Evolutionary conservation across 2,797 vertebrate species (phyloP), one percentile per base, ranked within the genome.

Genomic region (Vespertilio murinus): DNA sequence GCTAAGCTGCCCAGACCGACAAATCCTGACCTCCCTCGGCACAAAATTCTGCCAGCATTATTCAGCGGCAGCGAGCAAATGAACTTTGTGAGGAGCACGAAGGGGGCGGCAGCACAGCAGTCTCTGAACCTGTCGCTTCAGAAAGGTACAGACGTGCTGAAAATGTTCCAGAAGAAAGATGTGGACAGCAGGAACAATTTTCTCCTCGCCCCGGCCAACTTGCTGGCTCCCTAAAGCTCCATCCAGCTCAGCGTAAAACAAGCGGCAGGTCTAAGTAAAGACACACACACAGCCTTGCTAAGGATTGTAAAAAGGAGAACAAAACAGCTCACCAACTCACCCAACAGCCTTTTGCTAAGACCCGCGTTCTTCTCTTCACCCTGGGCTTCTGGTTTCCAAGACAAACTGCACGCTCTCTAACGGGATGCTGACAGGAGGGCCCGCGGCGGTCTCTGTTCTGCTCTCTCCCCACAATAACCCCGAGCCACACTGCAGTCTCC

Each of bases 311-410:
- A 56, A 56, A 71, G 95, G n/a, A 96, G 91, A 95, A 77, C 28
- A 47, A 64, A 95, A 92, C 75, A 93, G 96, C 93, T 84, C 93
- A 92, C 92, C 52, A 45, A 96, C 98, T 98, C 95, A 98, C 98
- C 98, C 88, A 91, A 7, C 38, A 93, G 90, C 23, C 70, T 92
- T 88, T 25, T 90, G 69, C 84, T 93, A 86, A 94, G 52, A 47
- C 54, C 74, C 69, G 80, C 1, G 25, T 87, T 95, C 88, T 97
- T 7, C 88, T 83, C 96, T 97, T 91, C 95, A 96, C 90, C 93
- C 83, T 77, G 38, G 74, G 89, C n/a, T 87, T 65, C 86, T 88
- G 89, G 90, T 59, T 98, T 87, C 88, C 92, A 92, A 93, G 88
- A 95, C 77, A 94, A 97, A 97, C 96, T 85, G 84, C 42, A 49